A percentile compares a stretch with the other conserved stretches of the same genome.
These are phyloP conservation scores for Mycteria americana DNA, from an alignment of 2,797 vertebrate species.

Conservation along the genomic window DNA sequence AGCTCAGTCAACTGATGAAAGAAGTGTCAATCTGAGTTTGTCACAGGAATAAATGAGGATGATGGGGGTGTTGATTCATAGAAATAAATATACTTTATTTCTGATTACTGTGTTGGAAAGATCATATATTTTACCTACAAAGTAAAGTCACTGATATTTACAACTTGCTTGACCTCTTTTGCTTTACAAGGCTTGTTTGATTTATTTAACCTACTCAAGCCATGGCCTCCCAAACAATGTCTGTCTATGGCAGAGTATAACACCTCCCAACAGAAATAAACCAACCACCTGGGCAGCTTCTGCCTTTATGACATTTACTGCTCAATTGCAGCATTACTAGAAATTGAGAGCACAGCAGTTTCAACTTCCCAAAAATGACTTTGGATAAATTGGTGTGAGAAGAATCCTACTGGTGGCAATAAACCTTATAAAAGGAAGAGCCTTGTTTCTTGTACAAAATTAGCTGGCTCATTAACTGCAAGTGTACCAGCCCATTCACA, in stretches of 20 bases:
- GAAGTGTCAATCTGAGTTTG: neutral
- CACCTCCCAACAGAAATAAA: constrained; percentile 1
- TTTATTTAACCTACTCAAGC: neutral
- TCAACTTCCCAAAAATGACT: neutral
- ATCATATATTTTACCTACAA: neutral
- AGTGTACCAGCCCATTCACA: neutral
- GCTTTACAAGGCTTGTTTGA: neutral
- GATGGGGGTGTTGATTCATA: neutral
- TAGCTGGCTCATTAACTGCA: constrained; percentile 32
- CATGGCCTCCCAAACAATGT: neutral
- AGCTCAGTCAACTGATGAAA: neutral
- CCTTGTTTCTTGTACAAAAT: constrained; percentile 20
- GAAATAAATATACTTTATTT: neutral
- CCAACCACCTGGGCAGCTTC: neutral
- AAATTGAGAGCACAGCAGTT: neutral
- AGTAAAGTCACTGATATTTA: neutral
- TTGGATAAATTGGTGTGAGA: neutral
- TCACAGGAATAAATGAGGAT: neutral
- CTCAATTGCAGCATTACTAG: neutral
- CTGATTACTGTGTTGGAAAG: neutral
- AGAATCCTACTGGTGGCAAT: constrained; percentile 21
- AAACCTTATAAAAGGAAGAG: constrained; percentile 25
- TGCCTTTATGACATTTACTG: neutral
- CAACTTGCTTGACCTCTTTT: neutral
- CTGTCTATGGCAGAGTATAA: neutral